These are phyloP conservation scores for Halictus quadricinctus DNA, from an alignment of 2,888 invertebrate genomes.

Conservation along the genomic window DNA sequence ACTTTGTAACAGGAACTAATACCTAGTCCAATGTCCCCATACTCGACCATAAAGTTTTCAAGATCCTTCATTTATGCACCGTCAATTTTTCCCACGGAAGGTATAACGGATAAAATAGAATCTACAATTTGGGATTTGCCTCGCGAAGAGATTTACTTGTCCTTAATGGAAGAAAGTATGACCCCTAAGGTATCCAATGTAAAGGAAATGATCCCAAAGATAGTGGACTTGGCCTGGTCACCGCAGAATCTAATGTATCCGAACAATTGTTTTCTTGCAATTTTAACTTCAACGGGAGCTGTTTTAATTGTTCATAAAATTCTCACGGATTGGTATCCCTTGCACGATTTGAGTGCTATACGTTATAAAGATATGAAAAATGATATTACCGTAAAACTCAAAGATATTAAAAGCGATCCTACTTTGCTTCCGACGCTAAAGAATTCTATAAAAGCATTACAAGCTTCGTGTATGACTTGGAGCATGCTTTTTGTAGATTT, in stretches of 20 bases:
- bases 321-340: conserved; percentile 73
- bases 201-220: conserved; percentile 64
- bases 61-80: conserved; percentile 77
- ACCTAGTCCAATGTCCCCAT: conserved; percentile 73
- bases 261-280: conserved; percentile 73
- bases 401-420: conserved; percentile 24
- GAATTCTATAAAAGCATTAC: conserved; percentile 65
- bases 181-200: conserved; percentile 73
- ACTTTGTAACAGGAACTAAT: conserved; percentile 73
- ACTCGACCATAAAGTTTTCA: conserved; percentile 71
- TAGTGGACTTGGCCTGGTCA: conserved; percentile 76
- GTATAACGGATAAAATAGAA: conserved; percentile 61
- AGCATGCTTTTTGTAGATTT: conserved; percentile 70
- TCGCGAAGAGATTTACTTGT: conserved; percentile 72
- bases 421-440: conserved; percentile 27
- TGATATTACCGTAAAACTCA: conserved; percentile 46
- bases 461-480: conserved; percentile 76
- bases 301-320: conserved; percentile 72
- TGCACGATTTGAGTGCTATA: conserved; percentile 69
- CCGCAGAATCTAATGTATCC: conserved; percentile 73
- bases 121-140: conserved; percentile 67
- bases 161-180: conserved; percentile 73
- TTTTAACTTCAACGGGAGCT: conserved; percentile 76
- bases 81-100: conserved; percentile 68
- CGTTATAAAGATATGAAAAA: conserved; percentile 66